Percentiles rank a stretch among this genome's conserved stretches.
Evolutionary conservation across 2,113 vertebrate genomes (phyloP).

Genomic region (Silurus asotus): DNA sequence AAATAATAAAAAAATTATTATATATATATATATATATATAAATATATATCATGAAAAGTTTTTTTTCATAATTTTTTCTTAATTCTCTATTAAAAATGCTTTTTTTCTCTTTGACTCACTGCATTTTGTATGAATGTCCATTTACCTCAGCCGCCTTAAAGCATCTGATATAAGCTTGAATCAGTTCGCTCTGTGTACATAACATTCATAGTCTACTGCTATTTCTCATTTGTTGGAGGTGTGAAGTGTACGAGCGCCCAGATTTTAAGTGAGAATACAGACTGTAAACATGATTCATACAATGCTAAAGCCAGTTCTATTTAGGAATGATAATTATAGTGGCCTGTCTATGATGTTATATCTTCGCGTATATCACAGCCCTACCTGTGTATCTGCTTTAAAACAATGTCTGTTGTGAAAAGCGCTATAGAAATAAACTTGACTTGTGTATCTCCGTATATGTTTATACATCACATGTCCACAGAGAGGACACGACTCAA

Average conservation of each 20-base stretch:
- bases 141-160: background rate
- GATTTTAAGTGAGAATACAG: slow-evolving; percentile 4
- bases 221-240: background rate
- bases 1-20: too few relatives aligned
- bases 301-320: background rate
- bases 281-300: background rate
- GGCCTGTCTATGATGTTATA: background rate
- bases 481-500: background rate
- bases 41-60: too few relatives aligned
- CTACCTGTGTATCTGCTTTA: background rate
- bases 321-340: background rate
- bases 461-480: background rate
- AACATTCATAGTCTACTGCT: background rate
- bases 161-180: background rate
- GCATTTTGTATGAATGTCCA: background rate
- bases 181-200: background rate
- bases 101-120: background rate
- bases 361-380: background rate
- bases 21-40: too few relatives aligned
- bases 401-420: too few relatives aligned
- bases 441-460: background rate
- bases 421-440: too few relatives aligned
- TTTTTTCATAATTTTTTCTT: too few relatives aligned
- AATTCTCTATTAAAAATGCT: background rate
- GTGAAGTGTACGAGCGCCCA: background rate